These are phyloP conservation scores for Argynnis bischoffii DNA, from an alignment of 2,888 invertebrate species.

Conservation along the genomic window DNA sequence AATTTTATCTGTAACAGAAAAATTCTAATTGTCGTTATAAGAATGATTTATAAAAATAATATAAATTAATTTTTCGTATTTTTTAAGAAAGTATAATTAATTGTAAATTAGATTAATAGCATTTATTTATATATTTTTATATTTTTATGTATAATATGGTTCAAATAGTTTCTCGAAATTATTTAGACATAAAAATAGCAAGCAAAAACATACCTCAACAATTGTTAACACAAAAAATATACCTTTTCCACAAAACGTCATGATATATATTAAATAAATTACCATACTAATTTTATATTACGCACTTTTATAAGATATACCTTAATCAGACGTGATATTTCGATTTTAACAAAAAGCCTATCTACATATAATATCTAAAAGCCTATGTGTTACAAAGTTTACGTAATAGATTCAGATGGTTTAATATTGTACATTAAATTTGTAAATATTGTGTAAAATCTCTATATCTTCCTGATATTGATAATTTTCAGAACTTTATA, in stretches of 20 bases:
- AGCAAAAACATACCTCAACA: not conserved
- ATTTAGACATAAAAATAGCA: not conserved
- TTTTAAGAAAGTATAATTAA: no score
- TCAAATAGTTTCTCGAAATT: no score
- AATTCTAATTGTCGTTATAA: not conserved
- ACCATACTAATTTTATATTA: conserved; percentile 36
- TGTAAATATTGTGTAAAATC: not conserved
- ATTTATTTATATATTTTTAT: no score
- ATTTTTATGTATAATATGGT: no score
- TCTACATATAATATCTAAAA: conserved; percentile 9
- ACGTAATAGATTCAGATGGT: conserved; percentile 2
- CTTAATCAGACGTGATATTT: conserved; percentile 24
- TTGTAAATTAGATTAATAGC: no score
- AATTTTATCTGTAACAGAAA: conserved; percentile 21
- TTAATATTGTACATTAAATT: not conserved
- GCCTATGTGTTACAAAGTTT: conserved; percentile 6
- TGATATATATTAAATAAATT: conserved; percentile 33
- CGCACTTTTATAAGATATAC: conserved; percentile 23
- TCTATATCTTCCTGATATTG: no score
- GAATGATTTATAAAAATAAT: no score
- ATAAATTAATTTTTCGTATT: no score
- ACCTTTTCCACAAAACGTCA: conserved; percentile 31
- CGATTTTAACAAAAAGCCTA: conserved; percentile 19
- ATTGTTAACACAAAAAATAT: conserved; percentile 20
- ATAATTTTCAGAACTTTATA: no score